Base-by-base conservation (phyloP, 2,888 invertebrate genomes). In the Oxytorus armatus region DNA sequence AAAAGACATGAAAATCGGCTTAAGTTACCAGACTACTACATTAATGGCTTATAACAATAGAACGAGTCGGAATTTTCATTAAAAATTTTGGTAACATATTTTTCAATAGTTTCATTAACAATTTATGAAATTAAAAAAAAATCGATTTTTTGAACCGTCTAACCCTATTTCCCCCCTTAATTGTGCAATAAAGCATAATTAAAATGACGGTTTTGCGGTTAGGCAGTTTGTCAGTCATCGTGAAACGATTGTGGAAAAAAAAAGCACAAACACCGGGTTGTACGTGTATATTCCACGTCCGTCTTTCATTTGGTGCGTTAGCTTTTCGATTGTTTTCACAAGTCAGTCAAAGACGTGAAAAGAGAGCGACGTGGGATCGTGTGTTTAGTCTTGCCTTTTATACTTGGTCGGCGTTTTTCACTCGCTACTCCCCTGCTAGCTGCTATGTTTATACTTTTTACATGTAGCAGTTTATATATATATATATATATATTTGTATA, bases 241-340 rank as follows among this genome's bases (percentile, higher is more conserved):
- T 49, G 36, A 73, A 73, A 63, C 61, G 25, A 53, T 63, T n/a
- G n/a, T n/a, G n/a, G n/a, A n/a, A n/a, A n/a, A n/a, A n/a, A n/a
- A n/a, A n/a, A n/a, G n/a, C 51, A 63, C 61, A 18, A 63, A 63
- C 53, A 53, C 36, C n/a, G 14, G 73, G 51, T 36, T n/a, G 14
- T 21, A 21, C 63, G 16, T 18, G 39, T 39, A 5, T 39, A n/a
- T n/a, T n/a, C n/a, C n/a, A n/a, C n/a, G n/a, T n/a, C n/a, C n/a
- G n/a, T n/a, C n/a, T n/a, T n/a, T n/a, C n/a, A n/a, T n/a, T 33
- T 5, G 16, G 36, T 76, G 59, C 16, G 68, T 61, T 69, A 51
- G 68, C 55, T 61, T 78, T 76, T 61, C 82, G 76, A 82, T 82
- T 82, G 82, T 82, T 82, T 82, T 82, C 76, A 79, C 74, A 82